Evolutionary conservation across 2,113 vertebrate genomes (phyloP).

Genomic region (Pedetes capensis): DNA sequence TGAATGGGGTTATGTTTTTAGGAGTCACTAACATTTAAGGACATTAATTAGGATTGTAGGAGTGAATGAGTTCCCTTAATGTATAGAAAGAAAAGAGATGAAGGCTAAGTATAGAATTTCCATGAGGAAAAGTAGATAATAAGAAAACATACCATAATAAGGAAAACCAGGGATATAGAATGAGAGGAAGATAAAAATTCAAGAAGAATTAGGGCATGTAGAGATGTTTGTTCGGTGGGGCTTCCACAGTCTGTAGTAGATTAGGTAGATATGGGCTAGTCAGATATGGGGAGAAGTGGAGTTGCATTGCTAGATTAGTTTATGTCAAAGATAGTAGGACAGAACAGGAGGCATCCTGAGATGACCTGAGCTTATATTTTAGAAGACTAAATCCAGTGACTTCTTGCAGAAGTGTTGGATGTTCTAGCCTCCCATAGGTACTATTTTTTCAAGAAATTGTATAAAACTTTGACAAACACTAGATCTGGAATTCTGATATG

Average conservation of each 20-base stretch:
- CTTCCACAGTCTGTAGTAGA: not conserved
- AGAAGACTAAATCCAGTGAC: too few species aligned
- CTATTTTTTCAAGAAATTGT: not conserved
- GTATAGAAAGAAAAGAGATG: not conserved
- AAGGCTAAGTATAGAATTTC: not conserved
- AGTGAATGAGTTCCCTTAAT: not conserved
- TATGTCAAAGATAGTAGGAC: not conserved
- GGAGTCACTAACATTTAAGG: not conserved
- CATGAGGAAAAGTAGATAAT: not conserved
- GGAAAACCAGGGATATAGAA: not conserved
- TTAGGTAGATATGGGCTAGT: rapidly evolving
- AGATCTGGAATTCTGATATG: not conserved
- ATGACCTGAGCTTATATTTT: not conserved
- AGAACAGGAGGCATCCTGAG: not conserved
- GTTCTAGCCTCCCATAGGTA: not conserved
- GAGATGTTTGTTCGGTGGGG: not conserved
- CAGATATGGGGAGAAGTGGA: not conserved
- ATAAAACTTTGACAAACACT: not conserved
- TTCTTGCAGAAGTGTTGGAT: not conserved
- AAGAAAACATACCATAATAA: not conserved
- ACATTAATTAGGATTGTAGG: not conserved
- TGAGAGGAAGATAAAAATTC: not conserved
- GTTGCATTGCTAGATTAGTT: not conserved
- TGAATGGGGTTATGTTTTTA: not conserved
- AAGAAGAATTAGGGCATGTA: not conserved